phyloP scores from a whole-genome alignment of 2,888 invertebrate species.

The Phymatocera aterrima region DNA sequence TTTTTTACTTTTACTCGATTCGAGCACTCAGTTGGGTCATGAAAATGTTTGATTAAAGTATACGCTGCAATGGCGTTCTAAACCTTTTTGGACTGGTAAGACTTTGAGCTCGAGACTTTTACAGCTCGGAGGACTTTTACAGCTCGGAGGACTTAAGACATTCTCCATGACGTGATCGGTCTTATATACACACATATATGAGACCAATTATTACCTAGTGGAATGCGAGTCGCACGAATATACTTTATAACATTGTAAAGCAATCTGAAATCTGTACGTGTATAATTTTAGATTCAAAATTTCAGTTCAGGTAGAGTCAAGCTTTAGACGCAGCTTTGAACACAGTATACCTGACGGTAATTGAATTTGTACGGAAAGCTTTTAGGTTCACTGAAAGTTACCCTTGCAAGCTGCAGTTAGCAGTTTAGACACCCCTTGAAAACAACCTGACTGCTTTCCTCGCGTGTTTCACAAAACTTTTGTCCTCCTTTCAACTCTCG shows the following conservation, averaged over 20 bases:
- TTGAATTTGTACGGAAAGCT: background rate
- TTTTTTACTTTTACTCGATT: background rate
- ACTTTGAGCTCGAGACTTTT: background rate
- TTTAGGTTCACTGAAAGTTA: background rate
- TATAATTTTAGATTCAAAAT: background rate
- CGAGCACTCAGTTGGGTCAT: background rate
- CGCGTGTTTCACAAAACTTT: background rate
- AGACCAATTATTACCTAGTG: background rate
- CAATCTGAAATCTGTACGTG: background rate
- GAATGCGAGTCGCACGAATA: background rate
- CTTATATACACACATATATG: background rate
- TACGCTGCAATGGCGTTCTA: background rate
- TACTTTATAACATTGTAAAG: background rate
- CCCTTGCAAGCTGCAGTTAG: background rate
- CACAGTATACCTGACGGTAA: background rate
- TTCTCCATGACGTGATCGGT: background rate
- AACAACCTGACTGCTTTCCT: background rate
- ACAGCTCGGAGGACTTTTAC: background rate
- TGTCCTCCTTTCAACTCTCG: background rate
- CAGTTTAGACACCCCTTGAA: constrained; percentile 7
- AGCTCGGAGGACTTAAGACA: background rate
- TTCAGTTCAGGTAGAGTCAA: no score
- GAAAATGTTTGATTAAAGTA: background rate
- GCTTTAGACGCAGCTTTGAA: background rate
- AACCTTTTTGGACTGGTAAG: background rate